phyloP scores from a whole-genome alignment of 2,113 vertebrate genomes.

The Leucopsar rothschildi region DNA sequence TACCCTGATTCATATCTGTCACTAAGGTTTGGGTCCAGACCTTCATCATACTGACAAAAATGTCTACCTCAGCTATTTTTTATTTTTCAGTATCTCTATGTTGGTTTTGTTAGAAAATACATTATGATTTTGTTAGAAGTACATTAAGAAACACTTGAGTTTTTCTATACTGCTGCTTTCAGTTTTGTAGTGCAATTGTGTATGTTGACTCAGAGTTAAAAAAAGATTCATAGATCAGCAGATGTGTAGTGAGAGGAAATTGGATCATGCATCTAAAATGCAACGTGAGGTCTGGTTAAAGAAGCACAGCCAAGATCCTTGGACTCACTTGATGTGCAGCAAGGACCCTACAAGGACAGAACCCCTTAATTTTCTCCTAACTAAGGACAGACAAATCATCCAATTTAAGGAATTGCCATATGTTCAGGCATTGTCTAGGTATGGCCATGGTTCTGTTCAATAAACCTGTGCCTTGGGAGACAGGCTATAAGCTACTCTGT shows the following conservation, averaged over 20 bases:
- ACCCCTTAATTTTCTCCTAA: not conserved
- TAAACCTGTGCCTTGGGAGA: not conserved
- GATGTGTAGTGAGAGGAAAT: not conserved
- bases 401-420: not conserved
- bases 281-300: not conserved
- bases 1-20: not conserved
- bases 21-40: not conserved
- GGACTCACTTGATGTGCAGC: not conserved
- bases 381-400: not conserved
- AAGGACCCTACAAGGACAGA: not conserved
- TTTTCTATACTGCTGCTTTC: not conserved
- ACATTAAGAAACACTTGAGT: not conserved
- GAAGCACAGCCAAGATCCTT: not conserved
- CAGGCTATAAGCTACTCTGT: not conserved
- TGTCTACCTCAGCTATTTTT: not conserved
- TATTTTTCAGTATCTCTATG: not conserved
- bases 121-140: not conserved
- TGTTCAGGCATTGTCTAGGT: not conserved
- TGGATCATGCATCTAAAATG: not conserved
- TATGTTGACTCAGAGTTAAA: not conserved
- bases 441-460: not conserved
- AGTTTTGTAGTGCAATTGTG: not conserved
- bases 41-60: not conserved
- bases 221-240: not conserved
- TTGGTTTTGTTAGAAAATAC: not conserved